Conservation (phyloP, 2,113 vertebrate genomes). For the Toxotes chatareus region DNA sequence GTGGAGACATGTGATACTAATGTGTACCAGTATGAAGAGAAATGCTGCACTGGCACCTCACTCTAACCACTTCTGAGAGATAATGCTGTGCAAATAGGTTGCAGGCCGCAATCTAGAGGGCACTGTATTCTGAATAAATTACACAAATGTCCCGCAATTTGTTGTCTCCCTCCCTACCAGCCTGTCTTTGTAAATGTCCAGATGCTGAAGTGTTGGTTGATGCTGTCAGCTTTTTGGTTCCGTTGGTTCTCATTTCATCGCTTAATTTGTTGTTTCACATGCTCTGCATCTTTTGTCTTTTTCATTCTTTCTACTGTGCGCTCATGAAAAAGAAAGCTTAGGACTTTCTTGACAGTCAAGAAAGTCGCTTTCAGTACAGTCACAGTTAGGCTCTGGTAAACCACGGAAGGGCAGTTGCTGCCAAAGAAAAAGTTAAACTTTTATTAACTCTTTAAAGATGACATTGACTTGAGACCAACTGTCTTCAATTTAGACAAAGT, state of each 20-base stretch:
- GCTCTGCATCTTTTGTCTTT: neutral
- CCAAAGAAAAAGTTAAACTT: slow-evolving; percentile 28
- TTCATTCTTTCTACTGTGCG: neutral
- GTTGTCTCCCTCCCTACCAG: slow-evolving; percentile 62
- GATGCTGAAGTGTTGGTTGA: slow-evolving; percentile 70
- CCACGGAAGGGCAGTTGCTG: slow-evolving; percentile 43
- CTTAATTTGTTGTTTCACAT: slow-evolving; percentile 30
- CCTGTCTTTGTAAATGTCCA: slow-evolving; percentile 70
- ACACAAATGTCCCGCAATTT: slow-evolving; percentile 84
- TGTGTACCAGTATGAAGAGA: slow-evolving; percentile 60
- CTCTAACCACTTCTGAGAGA: slow-evolving; percentile 77
- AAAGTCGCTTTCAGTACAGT: slow-evolving; percentile 18
- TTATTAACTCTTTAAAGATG: slow-evolving; percentile 41
- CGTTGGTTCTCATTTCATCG: slow-evolving; percentile 8
- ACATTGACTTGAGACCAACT: slow-evolving; percentile 55
- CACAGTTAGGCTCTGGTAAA: slow-evolving; percentile 26
- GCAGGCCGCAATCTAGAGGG: slow-evolving; percentile 81
- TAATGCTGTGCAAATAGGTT: slow-evolving; percentile 84
- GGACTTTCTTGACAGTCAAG: neutral
- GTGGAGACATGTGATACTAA: slow-evolving; percentile 59
- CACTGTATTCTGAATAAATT: slow-evolving; percentile 83
- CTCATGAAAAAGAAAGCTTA: neutral
- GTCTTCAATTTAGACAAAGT: slow-evolving; percentile 51
- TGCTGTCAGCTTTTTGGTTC: slow-evolving; percentile 42
- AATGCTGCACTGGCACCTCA: slow-evolving; percentile 60